Base-by-base conservation (phyloP, 2,113 vertebrate species). In the Cyphomyrus plagiostoma region DNA sequence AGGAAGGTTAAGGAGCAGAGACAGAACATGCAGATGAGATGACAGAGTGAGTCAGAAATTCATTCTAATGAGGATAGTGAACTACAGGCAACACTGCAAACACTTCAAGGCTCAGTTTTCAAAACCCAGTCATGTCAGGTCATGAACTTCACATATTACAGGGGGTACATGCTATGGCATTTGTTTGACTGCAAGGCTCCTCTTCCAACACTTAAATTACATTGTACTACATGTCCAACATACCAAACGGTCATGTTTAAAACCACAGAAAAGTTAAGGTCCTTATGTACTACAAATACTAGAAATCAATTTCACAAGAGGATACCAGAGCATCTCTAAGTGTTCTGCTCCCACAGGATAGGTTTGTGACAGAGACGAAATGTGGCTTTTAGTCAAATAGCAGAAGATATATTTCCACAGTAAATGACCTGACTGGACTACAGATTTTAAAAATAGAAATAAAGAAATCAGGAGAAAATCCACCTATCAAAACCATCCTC, bases 51-150 rank as follows among this genome's bases (percentile, higher is more conserved):
- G 42, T 4, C 52, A 88, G 58, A 70, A 94, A 96, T 90, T 92
- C 92, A 95, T 96, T 92, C 90, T 94, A 96, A 92, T 94, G 91
- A 94, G 94, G 94, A 96, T 93, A 95, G n/a, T 95, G 91, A 95
- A 93, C 86, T 92, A 49, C 39, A 92, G 90, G 93, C 70, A 90
- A 94, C 93, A 95, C 97, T 96, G 96, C 95, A 95, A 95, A 94
- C 93, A 93, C 94, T 92, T 92, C 94, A 83, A 52, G 91, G 6
- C 45, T 89, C 50, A 88, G 15, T 88, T 62, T 62, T 96, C 97
- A 96, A 97, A 96, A 97, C 91, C 95, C 95, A 95, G 97, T 96
- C 95, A 92, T 26, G 45, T 74, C 87, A 88, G 87, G 87, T 88
- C 62, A 30, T 49, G 4, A 30, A 88, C 6, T 4, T n/a, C 21